phyloP scores from a whole-genome alignment of 1,140 invertebrate species.

The Zaprionus ghesquierei region DNA sequence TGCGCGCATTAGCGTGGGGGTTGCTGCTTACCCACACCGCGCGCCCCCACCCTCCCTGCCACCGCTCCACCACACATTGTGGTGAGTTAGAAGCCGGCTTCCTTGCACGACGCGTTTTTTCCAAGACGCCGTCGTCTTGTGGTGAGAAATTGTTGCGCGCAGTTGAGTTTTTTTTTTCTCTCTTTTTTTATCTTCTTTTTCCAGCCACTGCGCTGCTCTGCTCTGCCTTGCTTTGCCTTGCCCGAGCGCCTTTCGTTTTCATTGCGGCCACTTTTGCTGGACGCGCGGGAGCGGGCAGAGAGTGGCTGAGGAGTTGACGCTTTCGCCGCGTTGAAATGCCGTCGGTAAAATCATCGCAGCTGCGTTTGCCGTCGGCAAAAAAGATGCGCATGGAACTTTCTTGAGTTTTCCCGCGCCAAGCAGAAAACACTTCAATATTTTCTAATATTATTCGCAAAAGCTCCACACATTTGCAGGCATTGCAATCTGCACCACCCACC shows the following conservation, averaged over 20 bases:
- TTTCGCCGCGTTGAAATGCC: slow-evolving; percentile 42
- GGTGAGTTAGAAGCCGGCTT: slow-evolving; percentile 66
- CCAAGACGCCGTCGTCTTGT: slow-evolving; percentile 67
- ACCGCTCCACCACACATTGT: slow-evolving; percentile 48
- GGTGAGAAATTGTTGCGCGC: slow-evolving; percentile 75
- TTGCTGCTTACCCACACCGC: slow-evolving; percentile 1
- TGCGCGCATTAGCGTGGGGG: slow-evolving; percentile 3
- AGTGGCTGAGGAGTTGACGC: neutral
- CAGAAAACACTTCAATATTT: neutral
- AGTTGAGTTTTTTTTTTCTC: slow-evolving; percentile 47
- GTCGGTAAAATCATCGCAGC: slow-evolving; percentile 49
- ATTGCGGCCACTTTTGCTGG: slow-evolving; percentile 39
- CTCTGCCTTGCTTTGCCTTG: slow-evolving; percentile 17
- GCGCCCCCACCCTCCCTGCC: neutral
- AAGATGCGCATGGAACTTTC: neutral
- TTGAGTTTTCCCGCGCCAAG: neutral
- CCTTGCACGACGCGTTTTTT: slow-evolving; percentile 37
- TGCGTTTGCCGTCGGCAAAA: slow-evolving; percentile 59
- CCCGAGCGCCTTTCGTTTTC: slow-evolving; percentile 68
- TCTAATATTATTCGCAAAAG: neutral
- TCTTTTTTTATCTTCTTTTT: neutral
- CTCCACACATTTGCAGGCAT: neutral
- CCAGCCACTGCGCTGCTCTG: slow-evolving; percentile 9
- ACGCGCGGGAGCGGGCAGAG: neutral
- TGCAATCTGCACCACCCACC: too few relatives aligned